phyloP scores from a whole-genome alignment of 2,888 invertebrate genomes.

The Marronus borbonicus region DNA sequence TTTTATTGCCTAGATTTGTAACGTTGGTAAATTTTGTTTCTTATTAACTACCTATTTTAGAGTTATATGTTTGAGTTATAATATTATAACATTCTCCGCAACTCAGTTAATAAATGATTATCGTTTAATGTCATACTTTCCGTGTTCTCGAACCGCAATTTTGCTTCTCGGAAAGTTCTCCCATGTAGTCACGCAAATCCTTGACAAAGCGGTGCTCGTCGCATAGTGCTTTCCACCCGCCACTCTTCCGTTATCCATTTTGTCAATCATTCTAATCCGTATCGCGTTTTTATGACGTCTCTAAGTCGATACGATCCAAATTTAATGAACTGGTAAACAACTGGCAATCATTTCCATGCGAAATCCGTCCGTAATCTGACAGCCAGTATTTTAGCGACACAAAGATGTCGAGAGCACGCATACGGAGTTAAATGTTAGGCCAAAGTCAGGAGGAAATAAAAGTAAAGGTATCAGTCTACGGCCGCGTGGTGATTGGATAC shows the following conservation, averaged over 20 bases:
- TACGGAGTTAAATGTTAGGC: background rate
- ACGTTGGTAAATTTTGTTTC: too few relatives aligned
- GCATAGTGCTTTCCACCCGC: constrained; percentile 1
- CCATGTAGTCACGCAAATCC: constrained; percentile 31
- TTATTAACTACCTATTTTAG: too few relatives aligned
- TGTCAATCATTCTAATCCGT: constrained; percentile 45
- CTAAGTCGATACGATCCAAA: constrained; percentile 45
- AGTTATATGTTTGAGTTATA: too few relatives aligned
- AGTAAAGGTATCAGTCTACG: background rate
- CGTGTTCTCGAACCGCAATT: constrained; percentile 14
- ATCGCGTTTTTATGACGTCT: constrained; percentile 44
- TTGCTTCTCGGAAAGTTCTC: constrained; percentile 4
- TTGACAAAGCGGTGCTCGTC: constrained; percentile 21
- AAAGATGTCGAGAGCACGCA: constrained; percentile 34
- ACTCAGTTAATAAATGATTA: constrained; percentile 8
- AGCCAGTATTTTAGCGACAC: constrained; percentile 18
- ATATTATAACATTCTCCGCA: too few relatives aligned
- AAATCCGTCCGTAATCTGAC: constrained; percentile 37
- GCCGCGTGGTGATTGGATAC: background rate
- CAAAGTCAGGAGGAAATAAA: background rate
- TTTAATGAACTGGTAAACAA: constrained; percentile 46
- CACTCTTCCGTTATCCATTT: constrained; percentile 37
- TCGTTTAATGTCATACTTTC: background rate
- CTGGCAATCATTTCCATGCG: constrained; percentile 38
- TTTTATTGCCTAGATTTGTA: too few relatives aligned